Base-by-base conservation (phyloP, 2,113 vertebrate genomes). In the Cyanistes caeruleus region DNA sequence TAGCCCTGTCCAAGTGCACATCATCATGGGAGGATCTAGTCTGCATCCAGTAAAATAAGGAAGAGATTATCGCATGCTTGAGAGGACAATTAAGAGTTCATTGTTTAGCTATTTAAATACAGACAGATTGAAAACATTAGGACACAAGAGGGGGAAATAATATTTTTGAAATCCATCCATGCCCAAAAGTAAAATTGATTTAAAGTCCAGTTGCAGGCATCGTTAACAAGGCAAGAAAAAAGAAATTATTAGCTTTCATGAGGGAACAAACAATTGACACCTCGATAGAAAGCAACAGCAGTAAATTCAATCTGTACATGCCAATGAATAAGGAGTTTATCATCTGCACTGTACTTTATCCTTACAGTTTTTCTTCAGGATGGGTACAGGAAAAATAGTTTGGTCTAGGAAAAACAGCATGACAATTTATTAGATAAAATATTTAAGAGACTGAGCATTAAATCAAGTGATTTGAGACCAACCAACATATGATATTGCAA, bases 61-160 rank as follows among this genome's bases (percentile, higher is more conserved):
- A 6, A 67, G 19, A 74, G 23, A 77, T 22, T 58, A 69, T 78
- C 63, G 65, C 0, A 0, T 78, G 39, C 68, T 80, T 77, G 35
- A 77, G n/a, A 87, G 39, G 24, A 93, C 73, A 90, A 78, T 52
- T 75, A 63, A 27, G 30, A 44, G 56, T 55, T 67, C 24, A 68
- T 91, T 95, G 72, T 63, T 89, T 59, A 90, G 64, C 39, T 92
- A 56, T 77, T 87, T 87, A 81, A 89, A 89, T 78, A 31, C 31
- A 81, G 55, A 46, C 55, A 77, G 52, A 41, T 48, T 89, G 80
- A 75, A 95, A 95, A 82, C n/a, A 79, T 52, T 44, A 65, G n/a
- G 20, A 68, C 25, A 89, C 22, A 78, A 84, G 46, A 64, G 55
- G 7, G 15, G 20, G 22, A 87, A 93, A 81, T 72, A 69, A 52